phyloP scores from a whole-genome alignment of 1,140 invertebrate species.

The Anastrepha ludens region DNA sequence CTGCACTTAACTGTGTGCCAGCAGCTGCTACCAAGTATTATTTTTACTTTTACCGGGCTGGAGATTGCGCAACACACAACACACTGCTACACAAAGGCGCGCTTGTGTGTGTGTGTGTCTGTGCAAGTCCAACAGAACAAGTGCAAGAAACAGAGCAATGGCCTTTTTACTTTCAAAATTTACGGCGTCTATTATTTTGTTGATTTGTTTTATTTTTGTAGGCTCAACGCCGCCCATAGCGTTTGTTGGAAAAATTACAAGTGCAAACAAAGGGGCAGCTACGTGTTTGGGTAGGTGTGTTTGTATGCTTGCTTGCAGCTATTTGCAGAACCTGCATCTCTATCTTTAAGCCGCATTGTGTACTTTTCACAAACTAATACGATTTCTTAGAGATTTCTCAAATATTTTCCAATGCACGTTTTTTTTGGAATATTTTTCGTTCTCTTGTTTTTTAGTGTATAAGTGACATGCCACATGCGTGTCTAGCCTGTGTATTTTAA shows the following conservation, averaged over 20 bases:
- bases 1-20: background rate
- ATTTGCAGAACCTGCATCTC: background rate
- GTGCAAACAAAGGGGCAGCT: background rate
- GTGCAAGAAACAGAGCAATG: constrained; percentile 36
- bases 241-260: background rate
- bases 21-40: background rate
- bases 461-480: background rate
- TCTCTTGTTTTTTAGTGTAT: background rate
- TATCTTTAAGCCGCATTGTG: background rate
- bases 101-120: background rate
- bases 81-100: background rate
- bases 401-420: background rate
- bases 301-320: constrained; percentile 20
- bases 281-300: background rate
- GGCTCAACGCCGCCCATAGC: background rate
- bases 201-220: background rate
- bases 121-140: background rate
- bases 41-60: constrained; percentile 20
- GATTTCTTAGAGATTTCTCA: constrained; percentile 39
- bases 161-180: constrained; percentile 50
- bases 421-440: background rate
- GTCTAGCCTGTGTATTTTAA: background rate
- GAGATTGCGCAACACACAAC: background rate
- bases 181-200: constrained; percentile 23
- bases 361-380: constrained; percentile 37